Evolutionary conservation across 2,888 invertebrate genomes (phyloP).

Genomic region (Leuctra nigra): DNA sequence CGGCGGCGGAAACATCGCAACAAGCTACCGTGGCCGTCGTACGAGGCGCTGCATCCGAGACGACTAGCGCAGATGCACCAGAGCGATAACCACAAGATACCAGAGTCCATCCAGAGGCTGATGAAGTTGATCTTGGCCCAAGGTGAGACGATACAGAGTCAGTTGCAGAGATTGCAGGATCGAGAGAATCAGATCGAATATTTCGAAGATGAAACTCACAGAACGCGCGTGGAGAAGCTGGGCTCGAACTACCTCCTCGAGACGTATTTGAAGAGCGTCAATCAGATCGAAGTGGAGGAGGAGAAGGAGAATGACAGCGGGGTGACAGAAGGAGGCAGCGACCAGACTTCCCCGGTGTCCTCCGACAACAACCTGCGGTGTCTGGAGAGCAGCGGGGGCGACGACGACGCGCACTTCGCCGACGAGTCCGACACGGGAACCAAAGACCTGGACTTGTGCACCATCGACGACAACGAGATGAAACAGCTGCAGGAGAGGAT

Average conservation of each 20-base stretch:
- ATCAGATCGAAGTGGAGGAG: conserved; percentile 40
- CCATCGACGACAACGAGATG: conserved; percentile 50
- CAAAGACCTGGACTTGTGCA: conserved; percentile 44
- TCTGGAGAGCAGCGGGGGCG: conserved; percentile 33
- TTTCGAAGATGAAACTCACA: conserved; percentile 71
- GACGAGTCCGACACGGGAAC: conserved; percentile 22
- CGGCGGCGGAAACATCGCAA: conserved; percentile 35
- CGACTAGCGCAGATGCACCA: conserved; percentile 37
- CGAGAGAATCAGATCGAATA: conserved; percentile 72
- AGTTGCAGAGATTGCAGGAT: conserved; percentile 46
- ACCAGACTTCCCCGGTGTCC: conserved; percentile 47
- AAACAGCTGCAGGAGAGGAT: conserved; percentile 54
- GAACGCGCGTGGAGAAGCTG: conserved; percentile 62
- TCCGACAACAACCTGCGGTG: conserved; percentile 29
- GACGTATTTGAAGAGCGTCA: conserved; percentile 53
- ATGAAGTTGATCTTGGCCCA: conserved; percentile 52
- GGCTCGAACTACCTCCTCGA: conserved; percentile 75
- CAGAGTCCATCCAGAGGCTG: conserved; percentile 42
- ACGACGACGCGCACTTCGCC: conserved; percentile 34
- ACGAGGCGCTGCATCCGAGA: conserved; percentile 35
- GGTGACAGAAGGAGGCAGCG: conserved; percentile 58
- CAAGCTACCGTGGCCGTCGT: conserved; percentile 24
- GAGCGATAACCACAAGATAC: conserved; percentile 20
- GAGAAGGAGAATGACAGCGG: conserved; percentile 66
- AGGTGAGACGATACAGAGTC: conserved; percentile 49